Evolutionary conservation across 2,113 vertebrate species (phyloP).

Genomic region (Elaphurus davidianus): DNA sequence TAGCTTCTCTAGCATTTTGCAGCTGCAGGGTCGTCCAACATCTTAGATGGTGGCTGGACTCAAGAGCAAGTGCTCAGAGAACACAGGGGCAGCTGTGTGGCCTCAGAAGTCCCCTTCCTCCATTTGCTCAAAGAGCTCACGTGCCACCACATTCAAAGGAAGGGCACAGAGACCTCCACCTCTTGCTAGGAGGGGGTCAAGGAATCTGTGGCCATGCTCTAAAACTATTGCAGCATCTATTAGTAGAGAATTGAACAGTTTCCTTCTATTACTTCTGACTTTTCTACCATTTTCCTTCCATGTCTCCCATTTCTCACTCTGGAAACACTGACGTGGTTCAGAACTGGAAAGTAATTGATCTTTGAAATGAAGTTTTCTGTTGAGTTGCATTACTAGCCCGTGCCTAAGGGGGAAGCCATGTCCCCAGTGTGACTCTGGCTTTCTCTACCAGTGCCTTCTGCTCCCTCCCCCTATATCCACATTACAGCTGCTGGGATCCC

Average conservation of each 20-base stretch:
- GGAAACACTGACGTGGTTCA: background rate
- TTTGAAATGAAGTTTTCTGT: background rate
- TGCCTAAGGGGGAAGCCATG: background rate
- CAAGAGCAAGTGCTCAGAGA: background rate
- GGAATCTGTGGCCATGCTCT: background rate
- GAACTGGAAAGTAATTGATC: background rate
- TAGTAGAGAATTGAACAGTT: background rate
- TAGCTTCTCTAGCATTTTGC: background rate
- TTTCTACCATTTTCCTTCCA: background rate
- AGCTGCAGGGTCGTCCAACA: background rate
- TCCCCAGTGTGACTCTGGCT: background rate
- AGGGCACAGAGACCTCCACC: background rate
- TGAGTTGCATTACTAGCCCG: background rate
- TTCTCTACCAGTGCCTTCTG: background rate
- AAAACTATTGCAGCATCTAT: background rate
- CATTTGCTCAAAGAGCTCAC: background rate
- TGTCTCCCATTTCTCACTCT: background rate
- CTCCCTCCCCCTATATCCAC: background rate
- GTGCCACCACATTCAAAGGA: background rate
- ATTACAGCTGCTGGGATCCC: background rate
- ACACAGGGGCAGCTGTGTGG: background rate
- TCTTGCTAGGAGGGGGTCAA: background rate
- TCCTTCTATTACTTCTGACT: background rate
- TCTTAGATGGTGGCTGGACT: background rate
- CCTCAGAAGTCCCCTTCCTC: background rate